Conservation (phyloP, 1,140 invertebrate genomes). For the Nymphalis io region DNA sequence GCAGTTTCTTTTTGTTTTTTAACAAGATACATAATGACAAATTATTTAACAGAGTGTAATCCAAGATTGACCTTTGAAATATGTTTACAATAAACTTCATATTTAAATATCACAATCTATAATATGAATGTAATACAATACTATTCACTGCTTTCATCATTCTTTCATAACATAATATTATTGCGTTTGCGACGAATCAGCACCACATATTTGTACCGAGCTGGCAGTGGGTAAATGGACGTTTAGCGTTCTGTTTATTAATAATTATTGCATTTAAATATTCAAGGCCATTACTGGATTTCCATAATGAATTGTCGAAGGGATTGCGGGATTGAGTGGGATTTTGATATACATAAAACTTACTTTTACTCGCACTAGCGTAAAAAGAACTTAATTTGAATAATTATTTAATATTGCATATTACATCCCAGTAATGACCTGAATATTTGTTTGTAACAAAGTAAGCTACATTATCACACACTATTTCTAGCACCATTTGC, state of each 20-base stretch:
- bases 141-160: constrained; percentile 1
- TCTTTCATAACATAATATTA: constrained; percentile 9
- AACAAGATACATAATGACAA: no score
- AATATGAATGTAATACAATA: constrained; percentile 4
- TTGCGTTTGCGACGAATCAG: constrained; percentile 33
- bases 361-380: background rate
- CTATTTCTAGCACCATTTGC: constrained; percentile 36
- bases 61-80: background rate
- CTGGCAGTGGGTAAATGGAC: constrained; percentile 38
- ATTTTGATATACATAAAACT: background rate
- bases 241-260: constrained; percentile 26
- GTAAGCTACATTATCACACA: constrained; percentile 7
- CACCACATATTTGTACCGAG: constrained; percentile 35
- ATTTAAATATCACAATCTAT: constrained; percentile 1
- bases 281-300: constrained; percentile 14
- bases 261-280: constrained; percentile 24
- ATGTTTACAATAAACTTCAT: background rate
- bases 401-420: background rate
- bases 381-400: no score
- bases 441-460: constrained; percentile 5
- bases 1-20: no score
- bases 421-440: background rate
- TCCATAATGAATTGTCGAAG: background rate
- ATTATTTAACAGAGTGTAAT: background rate
- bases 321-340: no score